Base-by-base conservation (phyloP, 2,888 invertebrate genomes). In the Metellina segmentata region DNA sequence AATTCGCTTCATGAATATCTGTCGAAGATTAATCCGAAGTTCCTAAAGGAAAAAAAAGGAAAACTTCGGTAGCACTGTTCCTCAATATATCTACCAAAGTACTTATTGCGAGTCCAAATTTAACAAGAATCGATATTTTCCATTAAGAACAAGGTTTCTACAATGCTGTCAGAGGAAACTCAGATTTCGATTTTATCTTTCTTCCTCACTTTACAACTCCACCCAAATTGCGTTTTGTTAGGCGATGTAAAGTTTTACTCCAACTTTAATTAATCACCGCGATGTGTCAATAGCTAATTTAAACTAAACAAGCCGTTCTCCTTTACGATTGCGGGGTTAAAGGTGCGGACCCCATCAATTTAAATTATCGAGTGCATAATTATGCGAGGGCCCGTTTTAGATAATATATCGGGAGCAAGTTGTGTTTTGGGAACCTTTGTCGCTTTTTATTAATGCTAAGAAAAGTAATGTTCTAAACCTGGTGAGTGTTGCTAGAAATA, bases 41-140 rank as follows among this genome's bases (percentile, higher is more conserved):
- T 16, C 61, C 61, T 1, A 9, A 61, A 61, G 16, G 13, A 61
- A 61, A 61, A 61, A 61, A 9, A 61, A 61, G 13, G 16, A 0
- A 5, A 61, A 61, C 61, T 61, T 61, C 61, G 13, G 34, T 34
- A 34, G 34, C 34, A 34, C 16, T 61, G 9, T 8, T 61, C 61
- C 61, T 16, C 9, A 61, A 61, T 61, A 16, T 61, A 61, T 61
- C 9, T 34, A 34, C 34, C 16, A 34, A 81, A 82, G 71, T 70
- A 82, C 53, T 72, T 53, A 72, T 83, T 74, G 53, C 74, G 13
- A 83, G 83, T 72, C 20, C 53, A 51, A 87, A 79, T 48, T 77
- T 85, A 51, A 74, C 52, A 69, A 81, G 69, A 74, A 81, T 88
- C 88, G 69, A 88, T 88, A 88, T 88, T 88, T 88, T 88, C 81